phyloP scores from a whole-genome alignment of 2,113 vertebrate genomes.

The Gulo gulo region DNA sequence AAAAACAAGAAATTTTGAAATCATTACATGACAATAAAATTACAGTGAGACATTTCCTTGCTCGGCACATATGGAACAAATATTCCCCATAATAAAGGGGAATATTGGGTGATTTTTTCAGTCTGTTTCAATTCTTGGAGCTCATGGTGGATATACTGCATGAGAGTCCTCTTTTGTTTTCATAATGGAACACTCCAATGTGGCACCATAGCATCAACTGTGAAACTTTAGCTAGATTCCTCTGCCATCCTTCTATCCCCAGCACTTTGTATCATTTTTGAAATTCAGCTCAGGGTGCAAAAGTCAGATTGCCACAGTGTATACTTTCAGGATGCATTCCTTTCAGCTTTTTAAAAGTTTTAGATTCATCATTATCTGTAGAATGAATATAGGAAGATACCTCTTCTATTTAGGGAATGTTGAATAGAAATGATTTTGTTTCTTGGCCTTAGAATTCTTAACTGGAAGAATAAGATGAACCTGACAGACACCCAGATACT shows the following conservation, averaged over 20 bases:
- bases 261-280: background rate
- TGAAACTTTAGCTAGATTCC: background rate
- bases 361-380: background rate
- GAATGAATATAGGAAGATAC: background rate
- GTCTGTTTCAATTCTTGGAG: slow-evolving; percentile 24
- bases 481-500: background rate
- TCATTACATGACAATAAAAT: background rate
- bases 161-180: background rate
- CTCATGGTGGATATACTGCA: background rate
- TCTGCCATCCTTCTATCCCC: background rate
- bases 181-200: background rate
- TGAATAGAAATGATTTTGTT: background rate
- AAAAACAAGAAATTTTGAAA: slow-evolving; percentile 28
- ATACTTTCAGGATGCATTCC: background rate
- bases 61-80: background rate
- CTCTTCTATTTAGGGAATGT: background rate
- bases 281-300: background rate
- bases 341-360: background rate
- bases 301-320: background rate
- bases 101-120: background rate
- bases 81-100: background rate
- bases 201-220: background rate
- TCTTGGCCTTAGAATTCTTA: slow-evolving; percentile 26
- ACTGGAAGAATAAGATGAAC: background rate
- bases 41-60: background rate